phyloP scores from a whole-genome alignment of 2,888 invertebrate species.

The Polydrusus tereticollis region DNA sequence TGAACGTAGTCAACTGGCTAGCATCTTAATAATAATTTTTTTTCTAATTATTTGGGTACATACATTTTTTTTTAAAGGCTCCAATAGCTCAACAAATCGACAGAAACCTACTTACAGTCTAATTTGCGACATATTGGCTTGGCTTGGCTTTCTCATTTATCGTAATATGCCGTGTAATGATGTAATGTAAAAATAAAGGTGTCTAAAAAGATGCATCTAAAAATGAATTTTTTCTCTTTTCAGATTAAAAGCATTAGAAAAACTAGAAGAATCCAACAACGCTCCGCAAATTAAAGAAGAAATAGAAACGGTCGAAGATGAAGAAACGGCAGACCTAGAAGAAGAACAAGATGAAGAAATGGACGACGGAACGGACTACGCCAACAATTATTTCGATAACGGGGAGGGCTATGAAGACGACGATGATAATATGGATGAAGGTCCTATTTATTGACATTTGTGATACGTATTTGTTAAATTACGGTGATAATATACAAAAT shows the following conservation, averaged over 20 bases:
- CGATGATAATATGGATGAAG: conserved; percentile 88
- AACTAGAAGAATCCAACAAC: conserved; percentile 30
- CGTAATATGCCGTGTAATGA: too few species aligned
- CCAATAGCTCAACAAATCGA: too few species aligned
- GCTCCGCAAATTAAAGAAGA: conserved; percentile 24
- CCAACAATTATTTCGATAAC: conserved; percentile 89
- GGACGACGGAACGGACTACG: conserved; percentile 91
- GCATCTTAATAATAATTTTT: too few species aligned
- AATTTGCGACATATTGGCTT: too few species aligned
- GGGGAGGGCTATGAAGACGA: conserved; percentile 90
- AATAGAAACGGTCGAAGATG: conserved; percentile 64
- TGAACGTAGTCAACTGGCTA: too few species aligned
- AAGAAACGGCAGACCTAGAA: conserved; percentile 68
- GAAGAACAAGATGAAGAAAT: conserved; percentile 85
- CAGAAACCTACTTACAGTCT: too few species aligned
- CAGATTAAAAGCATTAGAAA: conserved; percentile 36
- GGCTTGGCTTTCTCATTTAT: too few species aligned
- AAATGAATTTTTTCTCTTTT: background rate
- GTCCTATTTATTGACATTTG: conserved; percentile 77
- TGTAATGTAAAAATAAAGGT: too few species aligned
- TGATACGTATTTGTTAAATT: background rate
- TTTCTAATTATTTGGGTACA: too few species aligned
- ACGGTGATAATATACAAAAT: background rate
- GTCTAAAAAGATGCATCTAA: background rate
- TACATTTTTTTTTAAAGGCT: too few species aligned